These are phyloP conservation scores for Vanessa cardui DNA, from an alignment of 2,888 invertebrate genomes.

Conservation along the genomic window DNA sequence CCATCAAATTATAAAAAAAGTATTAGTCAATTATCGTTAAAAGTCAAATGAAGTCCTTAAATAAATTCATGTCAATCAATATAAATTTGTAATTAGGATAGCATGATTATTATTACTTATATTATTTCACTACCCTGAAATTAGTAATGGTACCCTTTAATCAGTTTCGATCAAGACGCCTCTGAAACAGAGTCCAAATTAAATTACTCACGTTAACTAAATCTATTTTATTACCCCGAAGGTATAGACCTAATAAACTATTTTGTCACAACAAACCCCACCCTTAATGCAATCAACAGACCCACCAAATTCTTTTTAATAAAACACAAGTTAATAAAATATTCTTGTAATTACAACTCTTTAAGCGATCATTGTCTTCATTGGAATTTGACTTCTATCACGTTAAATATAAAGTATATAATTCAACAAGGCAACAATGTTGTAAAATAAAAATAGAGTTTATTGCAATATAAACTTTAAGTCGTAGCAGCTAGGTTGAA, in stretches of 20 bases:
- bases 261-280: background rate
- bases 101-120: too few species aligned
- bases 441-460: background rate
- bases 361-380: slow-evolving; percentile 1
- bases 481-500: background rate
- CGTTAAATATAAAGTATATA: background rate
- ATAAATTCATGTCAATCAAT: too few species aligned
- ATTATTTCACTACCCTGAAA: too few species aligned
- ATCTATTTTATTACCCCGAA: too few species aligned
- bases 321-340: slow-evolving; percentile 15
- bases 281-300: slow-evolving; percentile 7
- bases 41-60: too few species aligned
- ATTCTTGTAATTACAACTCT: slow-evolving; percentile 15
- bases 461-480: background rate
- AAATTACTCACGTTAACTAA: background rate
- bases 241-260: background rate
- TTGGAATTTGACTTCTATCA: background rate
- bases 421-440: background rate
- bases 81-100: too few species aligned
- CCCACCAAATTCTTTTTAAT: slow-evolving; percentile 13
- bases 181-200: background rate
- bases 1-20: too few species aligned
- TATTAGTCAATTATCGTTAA: too few species aligned
- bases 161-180: too few species aligned
- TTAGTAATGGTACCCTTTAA: too few species aligned